phyloP scores from a whole-genome alignment of 2,888 invertebrate genomes.

The Eupsilia transversa region DNA sequence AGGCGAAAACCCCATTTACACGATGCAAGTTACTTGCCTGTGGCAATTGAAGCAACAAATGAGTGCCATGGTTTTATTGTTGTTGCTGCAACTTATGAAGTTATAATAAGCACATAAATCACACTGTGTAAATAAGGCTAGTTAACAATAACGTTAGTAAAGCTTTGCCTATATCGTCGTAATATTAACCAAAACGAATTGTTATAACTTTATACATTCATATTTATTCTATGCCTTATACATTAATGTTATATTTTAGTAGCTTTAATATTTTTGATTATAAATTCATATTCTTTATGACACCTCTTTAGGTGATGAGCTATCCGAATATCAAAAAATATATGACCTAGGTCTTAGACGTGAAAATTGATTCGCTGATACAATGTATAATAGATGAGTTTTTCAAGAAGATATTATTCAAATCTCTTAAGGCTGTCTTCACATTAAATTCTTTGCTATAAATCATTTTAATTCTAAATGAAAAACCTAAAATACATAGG shows the following conservation, averaged over 20 bases:
- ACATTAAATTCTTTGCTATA: background rate
- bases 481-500: background rate
- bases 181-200: background rate
- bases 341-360: too few relatives aligned
- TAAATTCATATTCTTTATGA: too few relatives aligned
- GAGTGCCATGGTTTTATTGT: background rate
- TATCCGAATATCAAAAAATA: too few relatives aligned
- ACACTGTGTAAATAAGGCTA: background rate
- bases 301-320: too few relatives aligned
- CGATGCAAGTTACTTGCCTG: background rate
- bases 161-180: background rate
- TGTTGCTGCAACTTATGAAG: background rate
- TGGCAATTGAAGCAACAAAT: background rate
- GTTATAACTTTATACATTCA: background rate
- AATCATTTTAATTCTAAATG: background rate
- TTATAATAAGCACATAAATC: background rate
- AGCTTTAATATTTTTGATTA: too few relatives aligned
- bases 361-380: too few relatives aligned
- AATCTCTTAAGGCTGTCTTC: background rate
- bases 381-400: too few relatives aligned
- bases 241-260: too few relatives aligned
- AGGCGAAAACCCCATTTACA: background rate
- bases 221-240: background rate
- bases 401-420: conserved; percentile 4
- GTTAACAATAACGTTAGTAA: background rate